Evolutionary conservation across 2,113 vertebrate species (phyloP).

Genomic region (Phalacrocorax pelagicus): DNA sequence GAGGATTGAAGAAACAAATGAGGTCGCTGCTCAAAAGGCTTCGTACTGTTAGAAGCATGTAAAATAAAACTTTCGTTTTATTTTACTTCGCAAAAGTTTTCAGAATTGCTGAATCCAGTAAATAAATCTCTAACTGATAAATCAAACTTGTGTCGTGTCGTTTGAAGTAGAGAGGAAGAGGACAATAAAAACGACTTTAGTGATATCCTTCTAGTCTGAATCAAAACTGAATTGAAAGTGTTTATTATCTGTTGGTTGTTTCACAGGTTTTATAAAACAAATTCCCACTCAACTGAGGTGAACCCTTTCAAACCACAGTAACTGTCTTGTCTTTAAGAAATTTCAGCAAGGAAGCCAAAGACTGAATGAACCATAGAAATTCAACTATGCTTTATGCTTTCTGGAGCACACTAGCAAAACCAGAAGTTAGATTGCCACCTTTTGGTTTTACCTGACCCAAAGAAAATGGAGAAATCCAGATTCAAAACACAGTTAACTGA

Average conservation of each 20-base stretch:
- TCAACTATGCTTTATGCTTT: background rate
- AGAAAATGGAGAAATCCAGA: background rate
- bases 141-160: background rate
- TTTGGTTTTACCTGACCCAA: background rate
- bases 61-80: slow-evolving; percentile 1
- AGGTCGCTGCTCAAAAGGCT: slow-evolving; percentile 5
- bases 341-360: background rate
- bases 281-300: background rate
- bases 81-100: background rate
- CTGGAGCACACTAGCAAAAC: background rate
- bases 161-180: background rate
- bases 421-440: background rate
- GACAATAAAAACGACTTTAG: background rate
- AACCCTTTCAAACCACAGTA: background rate
- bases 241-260: background rate
- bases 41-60: background rate
- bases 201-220: background rate
- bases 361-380: background rate
- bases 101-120: background rate
- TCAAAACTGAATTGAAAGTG: background rate
- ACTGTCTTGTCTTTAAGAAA: background rate
- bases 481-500: background rate
- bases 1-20: slow-evolving; percentile 14
- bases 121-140: background rate
- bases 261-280: background rate